Evolutionary conservation across 2,113 vertebrate genomes (phyloP), one percentile per base, ranked within the genome.

Genomic region (Calyptommatus sinebrachiatus): DNA sequence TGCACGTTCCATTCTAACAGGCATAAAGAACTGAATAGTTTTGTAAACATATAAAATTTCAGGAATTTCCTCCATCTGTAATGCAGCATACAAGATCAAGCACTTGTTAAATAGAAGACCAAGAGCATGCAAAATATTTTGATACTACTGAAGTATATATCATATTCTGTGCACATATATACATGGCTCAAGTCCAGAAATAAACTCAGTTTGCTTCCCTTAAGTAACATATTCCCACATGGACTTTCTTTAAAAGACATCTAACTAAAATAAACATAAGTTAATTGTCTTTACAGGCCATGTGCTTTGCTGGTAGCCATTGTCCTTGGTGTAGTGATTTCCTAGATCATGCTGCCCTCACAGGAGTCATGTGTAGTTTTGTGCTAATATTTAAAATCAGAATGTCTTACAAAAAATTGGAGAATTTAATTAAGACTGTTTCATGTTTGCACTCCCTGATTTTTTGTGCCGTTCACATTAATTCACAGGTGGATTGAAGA

Each of bases 381-480:
- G 41, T 70, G 31, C 31, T 20, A 60, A 61, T 70, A 31, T 29
- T 70, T 45, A 70, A 35, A 65, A n/a, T 28, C 31, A 71, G 53
- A 41, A 28, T 45, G 35, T 46, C 53, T 71, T 71, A 45, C 35
- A n/a, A 70, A 78, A 29, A 62, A 24, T 90, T 91, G 88, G 88
- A 89, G 90, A 84, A 90, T 93, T 94, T 93, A 95, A 94, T 94
- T 94, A 89, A 90, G 88, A 92, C 89, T 94, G 94, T 94, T 94
- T 92, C 88, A 63, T 87, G 89, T 88, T 86, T 74, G 90, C 90
- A 93, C 92, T 94, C 92, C 94, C 0, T 90, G 91, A 89, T 91
- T 94, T 92, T 91, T 91, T 94, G 93, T 88, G 89, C 92, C 86
- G 89, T 90, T 92, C 83, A 89, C 89, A 83, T 89, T 85, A n/a